Percentiles rank a stretch among this genome's conserved stretches.
Evolutionary conservation across 2,797 vertebrate genomes (phyloP).

Genomic region (Nasua narica): DNA sequence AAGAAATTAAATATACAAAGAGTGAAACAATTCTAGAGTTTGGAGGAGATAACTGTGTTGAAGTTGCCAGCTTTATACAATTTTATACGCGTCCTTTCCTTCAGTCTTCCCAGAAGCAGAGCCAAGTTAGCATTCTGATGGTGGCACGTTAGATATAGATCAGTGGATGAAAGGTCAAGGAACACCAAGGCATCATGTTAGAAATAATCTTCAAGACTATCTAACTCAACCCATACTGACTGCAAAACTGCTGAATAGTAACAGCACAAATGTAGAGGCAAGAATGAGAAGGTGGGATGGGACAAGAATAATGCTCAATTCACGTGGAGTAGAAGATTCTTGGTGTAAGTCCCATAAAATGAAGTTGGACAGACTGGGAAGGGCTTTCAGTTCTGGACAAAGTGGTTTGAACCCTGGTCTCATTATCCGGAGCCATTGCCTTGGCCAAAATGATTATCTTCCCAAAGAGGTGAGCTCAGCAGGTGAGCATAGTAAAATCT

Average conservation of each 20-base stretch:
- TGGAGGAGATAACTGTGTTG: not conserved
- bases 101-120: accelerated
- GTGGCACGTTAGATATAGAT: accelerated
- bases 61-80: not conserved
- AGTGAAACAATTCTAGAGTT: not conserved
- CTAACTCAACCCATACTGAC: not conserved
- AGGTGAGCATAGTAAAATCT: not conserved
- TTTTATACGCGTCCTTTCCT: not conserved
- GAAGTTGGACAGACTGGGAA: not conserved
- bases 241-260: not conserved
- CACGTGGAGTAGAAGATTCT: not conserved
- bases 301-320: not conserved
- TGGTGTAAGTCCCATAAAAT: too few species aligned
- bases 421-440: not conserved
- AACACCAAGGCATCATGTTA: not conserved
- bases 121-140: not conserved
- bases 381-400: not conserved
- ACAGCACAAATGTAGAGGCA: not conserved
- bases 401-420: not conserved
- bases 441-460: not conserved
- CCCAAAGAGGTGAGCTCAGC: not conserved
- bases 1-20: not conserved
- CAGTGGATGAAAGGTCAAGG: too few species aligned
- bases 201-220: not conserved
- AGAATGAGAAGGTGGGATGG: not conserved